Evolutionary conservation across 2,113 vertebrate species (phyloP), one percentile per base, ranked within the genome.

Genomic region (Zeus faber): DNA sequence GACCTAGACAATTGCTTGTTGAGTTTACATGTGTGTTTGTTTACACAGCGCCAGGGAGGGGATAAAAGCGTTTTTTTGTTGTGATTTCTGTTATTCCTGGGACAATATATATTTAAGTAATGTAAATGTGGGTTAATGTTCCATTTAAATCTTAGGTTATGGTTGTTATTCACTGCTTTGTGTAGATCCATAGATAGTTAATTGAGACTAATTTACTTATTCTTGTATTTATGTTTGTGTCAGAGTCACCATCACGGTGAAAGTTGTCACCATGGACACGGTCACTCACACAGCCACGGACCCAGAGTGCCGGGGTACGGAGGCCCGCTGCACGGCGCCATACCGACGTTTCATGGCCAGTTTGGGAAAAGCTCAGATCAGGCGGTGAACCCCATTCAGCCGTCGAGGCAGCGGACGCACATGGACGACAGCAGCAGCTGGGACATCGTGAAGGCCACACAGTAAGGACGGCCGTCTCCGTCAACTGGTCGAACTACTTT

Each of bases 391-490:
- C 64, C 87, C 7, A 82, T 70, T 0, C 86, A 89, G 77, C 86
- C 89, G 6, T 81, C 88, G 0, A 91, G 88, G 64, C 85, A 84
- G 0, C 65, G 87, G n/a, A 85, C 89, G 0, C 56, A 84, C 37
- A 62, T 84, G 65, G 94, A 94, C 20, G 94, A 97, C 65, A 90
- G 90, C 59, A 85, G 89, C 81, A 94, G 85, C 62, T 98, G 91
- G 86, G 95, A 97, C 79, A 98, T 98, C 3, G 84, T 98, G 10
- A 96, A 94, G 80, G 95, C 96, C 23, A 92, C 96, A 0, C 96
- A 99, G 97, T 99, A 79, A 92, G 95, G 6, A 8, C 17, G 10
- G 40, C n/a, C n/a, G n/a, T n/a, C n/a, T n/a, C n/a, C n/a, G n/a
- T n/a, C n/a, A n/a, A n/a, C n/a, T n/a, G n/a, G n/a, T n/a, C n/a